phyloP scores from a whole-genome alignment of 2,888 invertebrate genomes.

The Apamea monoglypha region DNA sequence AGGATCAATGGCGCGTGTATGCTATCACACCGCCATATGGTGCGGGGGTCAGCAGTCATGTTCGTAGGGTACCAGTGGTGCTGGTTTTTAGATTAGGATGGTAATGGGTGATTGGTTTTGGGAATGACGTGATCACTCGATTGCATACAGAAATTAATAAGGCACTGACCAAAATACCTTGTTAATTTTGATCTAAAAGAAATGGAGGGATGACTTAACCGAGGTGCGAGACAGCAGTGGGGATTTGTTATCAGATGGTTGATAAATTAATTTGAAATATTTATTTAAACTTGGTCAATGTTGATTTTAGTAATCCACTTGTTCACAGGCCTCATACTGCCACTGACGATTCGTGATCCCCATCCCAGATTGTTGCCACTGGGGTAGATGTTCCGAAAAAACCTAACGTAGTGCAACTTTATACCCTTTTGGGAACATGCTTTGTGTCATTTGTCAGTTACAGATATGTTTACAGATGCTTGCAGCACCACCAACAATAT shows the following conservation, averaged over 20 bases:
- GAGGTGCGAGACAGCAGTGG: not conserved
- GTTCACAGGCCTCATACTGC: not conserved
- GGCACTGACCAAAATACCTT: not conserved
- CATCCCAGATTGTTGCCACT: not conserved
- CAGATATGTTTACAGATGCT: not conserved
- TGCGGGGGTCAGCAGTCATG: slow-evolving; percentile 32
- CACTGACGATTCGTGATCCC: not conserved
- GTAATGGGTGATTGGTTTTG: slow-evolving; percentile 29
- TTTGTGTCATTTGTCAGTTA: not conserved
- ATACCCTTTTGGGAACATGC: not conserved
- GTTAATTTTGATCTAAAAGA: not conserved
- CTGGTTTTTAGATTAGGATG: slow-evolving; percentile 31
- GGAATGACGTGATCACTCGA: not conserved
- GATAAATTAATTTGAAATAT: not conserved
- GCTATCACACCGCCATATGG: slow-evolving; percentile 64
- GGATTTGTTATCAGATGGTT: not conserved
- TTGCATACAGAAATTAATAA: not conserved
- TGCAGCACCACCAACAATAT: not conserved
- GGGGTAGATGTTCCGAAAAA: not conserved
- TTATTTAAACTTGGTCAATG: not conserved
- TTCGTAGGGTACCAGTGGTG: slow-evolving; percentile 23
- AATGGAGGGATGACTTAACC: not conserved
- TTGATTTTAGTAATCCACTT: not conserved
- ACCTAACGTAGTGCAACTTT: not conserved
- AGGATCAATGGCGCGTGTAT: slow-evolving; percentile 58